Percentiles rank a stretch among this genome's conserved stretches.
phyloP scores from a whole-genome alignment of 2,797 vertebrate genomes.

The Triplophysa yarkandensis region DNA sequence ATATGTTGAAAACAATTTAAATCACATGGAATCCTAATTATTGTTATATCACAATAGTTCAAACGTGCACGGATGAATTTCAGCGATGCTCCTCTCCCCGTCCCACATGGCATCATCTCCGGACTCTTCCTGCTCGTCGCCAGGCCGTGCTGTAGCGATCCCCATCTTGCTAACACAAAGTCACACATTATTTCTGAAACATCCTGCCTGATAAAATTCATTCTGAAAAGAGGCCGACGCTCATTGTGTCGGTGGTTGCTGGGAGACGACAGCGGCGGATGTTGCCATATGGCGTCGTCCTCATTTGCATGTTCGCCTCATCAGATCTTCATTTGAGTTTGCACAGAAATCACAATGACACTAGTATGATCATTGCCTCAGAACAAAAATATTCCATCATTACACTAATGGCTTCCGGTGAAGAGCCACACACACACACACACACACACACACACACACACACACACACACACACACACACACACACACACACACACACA shows the following conservation, averaged over 20 bases:
- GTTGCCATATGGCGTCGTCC: conserved; percentile 33
- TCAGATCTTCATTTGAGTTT: conserved; percentile 44
- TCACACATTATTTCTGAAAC: conserved; percentile 40
- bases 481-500: conserved; percentile 12
- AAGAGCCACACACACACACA: conserved; percentile 8
- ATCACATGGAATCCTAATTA: conserved; percentile 32
- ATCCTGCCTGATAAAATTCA: conserved; percentile 31
- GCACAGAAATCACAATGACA: conserved; percentile 37
- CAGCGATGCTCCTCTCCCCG: not conserved
- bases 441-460: conserved; percentile 10
- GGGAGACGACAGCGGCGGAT: conserved; percentile 57
- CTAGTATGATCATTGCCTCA: conserved; percentile 36
- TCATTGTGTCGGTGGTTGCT: conserved; percentile 58
- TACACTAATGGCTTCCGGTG: conserved; percentile 38
- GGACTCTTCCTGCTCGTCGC: not conserved
- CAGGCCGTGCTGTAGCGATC: conserved; percentile 13
- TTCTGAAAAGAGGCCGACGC: not conserved
- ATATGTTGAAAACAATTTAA: conserved; percentile 39
- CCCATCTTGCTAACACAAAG: conserved; percentile 34
- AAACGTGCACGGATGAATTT: not conserved
- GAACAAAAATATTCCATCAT: conserved; percentile 42
- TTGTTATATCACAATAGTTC: conserved; percentile 21
- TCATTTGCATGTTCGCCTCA: conserved; percentile 55
- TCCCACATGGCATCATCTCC: not conserved
- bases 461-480: conserved; percentile 14